phyloP scores from a whole-genome alignment of 2,797 vertebrate genomes.

The Acipenser transmontanus region DNA sequence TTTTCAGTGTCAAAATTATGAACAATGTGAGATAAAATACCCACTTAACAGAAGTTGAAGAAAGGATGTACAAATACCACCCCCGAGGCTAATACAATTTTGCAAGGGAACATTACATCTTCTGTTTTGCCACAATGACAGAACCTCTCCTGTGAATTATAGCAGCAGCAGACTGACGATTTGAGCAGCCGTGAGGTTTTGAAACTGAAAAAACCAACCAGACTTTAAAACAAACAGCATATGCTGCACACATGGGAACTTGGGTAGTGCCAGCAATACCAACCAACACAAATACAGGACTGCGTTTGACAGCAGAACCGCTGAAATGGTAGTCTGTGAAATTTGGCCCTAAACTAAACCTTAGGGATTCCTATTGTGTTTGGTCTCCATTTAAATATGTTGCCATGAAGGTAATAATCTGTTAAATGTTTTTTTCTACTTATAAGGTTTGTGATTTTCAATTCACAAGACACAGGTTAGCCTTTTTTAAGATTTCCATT shows the following conservation, averaged over 20 bases:
- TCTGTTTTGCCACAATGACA: constrained; percentile 46
- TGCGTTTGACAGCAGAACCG: constrained; percentile 53
- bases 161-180: constrained; percentile 52
- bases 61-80: constrained; percentile 33
- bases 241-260: constrained; percentile 63
- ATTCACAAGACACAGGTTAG: too few species aligned
- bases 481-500: too few species aligned
- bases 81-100: constrained; percentile 30
- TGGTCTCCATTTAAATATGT: constrained; percentile 28
- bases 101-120: constrained; percentile 35
- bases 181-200: constrained; percentile 59
- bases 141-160: constrained; percentile 59
- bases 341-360: background rate
- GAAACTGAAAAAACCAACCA: constrained; percentile 42
- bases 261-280: constrained; percentile 50
- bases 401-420: too few species aligned
- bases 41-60: constrained; percentile 32
- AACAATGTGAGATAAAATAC: constrained; percentile 19
- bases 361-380: constrained; percentile 14
- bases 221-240: constrained; percentile 66
- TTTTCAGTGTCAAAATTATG: constrained; percentile 25
- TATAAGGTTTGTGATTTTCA: too few species aligned
- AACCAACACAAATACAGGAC: constrained; percentile 38
- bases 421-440: constrained; percentile 15
- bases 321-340: constrained; percentile 41